Conservation (phyloP, 1,140 invertebrate species). For the Formica exsecta region DNA sequence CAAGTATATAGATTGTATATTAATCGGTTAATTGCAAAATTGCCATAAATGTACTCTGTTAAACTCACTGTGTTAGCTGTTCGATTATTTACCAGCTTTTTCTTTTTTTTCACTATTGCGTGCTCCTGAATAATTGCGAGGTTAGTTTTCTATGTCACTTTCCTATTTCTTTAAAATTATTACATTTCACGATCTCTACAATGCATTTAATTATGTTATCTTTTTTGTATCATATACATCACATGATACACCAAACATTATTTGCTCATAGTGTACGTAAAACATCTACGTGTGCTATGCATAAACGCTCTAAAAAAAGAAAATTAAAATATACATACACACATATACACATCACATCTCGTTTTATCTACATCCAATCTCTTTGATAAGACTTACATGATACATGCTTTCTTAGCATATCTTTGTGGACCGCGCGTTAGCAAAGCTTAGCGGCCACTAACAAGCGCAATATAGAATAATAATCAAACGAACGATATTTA, state of each 20-base stretch:
- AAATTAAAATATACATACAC: conserved; percentile 33
- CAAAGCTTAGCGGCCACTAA: conserved; percentile 43
- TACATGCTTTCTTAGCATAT: conserved; percentile 65
- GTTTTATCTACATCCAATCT: conserved; percentile 36
- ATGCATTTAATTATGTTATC: conserved; percentile 63
- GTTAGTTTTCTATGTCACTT: conserved; percentile 86
- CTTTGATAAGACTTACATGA: conserved; percentile 62
- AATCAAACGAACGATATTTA: conserved; percentile 36
- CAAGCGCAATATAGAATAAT: conserved; percentile 44
- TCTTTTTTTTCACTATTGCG: conserved; percentile 81
- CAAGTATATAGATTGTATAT: conserved; percentile 4
- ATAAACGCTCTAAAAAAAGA: conserved; percentile 56
- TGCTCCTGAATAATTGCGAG: conserved; percentile 83
- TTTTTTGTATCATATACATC: conserved; percentile 28
- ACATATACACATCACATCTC: conserved; percentile 22
- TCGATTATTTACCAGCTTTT: conserved; percentile 82
- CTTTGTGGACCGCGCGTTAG: conserved; percentile 58
- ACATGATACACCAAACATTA: conserved; percentile 34
- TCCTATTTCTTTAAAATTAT: conserved; percentile 84
- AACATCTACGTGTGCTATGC: conserved; percentile 58
- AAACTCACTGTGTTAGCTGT: conserved; percentile 58
- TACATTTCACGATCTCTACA: conserved; percentile 51
- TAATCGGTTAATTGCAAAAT: conserved; percentile 45
- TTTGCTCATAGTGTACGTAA: conserved; percentile 32
- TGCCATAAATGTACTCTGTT: conserved; percentile 52